Evolutionary conservation across 1,140 invertebrate species (phyloP), one percentile per base, ranked within the genome.

Genomic region (Chelonus insularis): DNA sequence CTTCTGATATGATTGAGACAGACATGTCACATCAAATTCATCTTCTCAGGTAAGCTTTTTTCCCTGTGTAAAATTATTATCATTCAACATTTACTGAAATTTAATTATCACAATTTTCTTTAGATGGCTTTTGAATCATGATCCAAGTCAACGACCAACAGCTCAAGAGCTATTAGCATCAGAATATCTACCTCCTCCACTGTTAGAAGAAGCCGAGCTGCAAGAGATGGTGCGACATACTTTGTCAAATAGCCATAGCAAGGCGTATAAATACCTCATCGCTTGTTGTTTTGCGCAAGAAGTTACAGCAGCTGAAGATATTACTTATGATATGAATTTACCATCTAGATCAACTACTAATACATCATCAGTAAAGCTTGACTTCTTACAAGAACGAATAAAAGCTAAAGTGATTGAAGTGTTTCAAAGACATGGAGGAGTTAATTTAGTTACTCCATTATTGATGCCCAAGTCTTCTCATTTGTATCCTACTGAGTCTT

Each of bases 71-170:
- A n/a, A n/a, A n/a, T n/a, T n/a, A n/a, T n/a, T n/a, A n/a, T n/a
- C n/a, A n/a, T n/a, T n/a, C n/a, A n/a, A n/a, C n/a, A n/a, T n/a
- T n/a, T n/a, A n/a, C n/a, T n/a, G n/a, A n/a, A n/a, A n/a, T n/a
- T n/a, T n/a, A n/a, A n/a, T n/a, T n/a, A n/a, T n/a, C n/a, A n/a
- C n/a, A n/a, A n/a, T n/a, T n/a, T n/a, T n/a, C n/a, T 70, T 62
- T 47, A 86, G 88, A 54, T 95, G 90, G 91, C 78, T 97, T 32
- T 77, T 97, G 21, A 88, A 89, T 74, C 94, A 97, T 71, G 92
- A 97, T 78, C 88, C 93, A 0, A 85, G 84, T 52, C 82, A 87
- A 65, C 82, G 95, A 16, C 95, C 95, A 0, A 91, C 92, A 0
- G 91, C 93, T 7, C 82, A 87, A 60, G 92, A 97, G 75, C 79